Evolutionary conservation across 2,797 vertebrate genomes (phyloP), one percentile per base, ranked within the genome.

Genomic region (Micropoecilia bifurca): DNA sequence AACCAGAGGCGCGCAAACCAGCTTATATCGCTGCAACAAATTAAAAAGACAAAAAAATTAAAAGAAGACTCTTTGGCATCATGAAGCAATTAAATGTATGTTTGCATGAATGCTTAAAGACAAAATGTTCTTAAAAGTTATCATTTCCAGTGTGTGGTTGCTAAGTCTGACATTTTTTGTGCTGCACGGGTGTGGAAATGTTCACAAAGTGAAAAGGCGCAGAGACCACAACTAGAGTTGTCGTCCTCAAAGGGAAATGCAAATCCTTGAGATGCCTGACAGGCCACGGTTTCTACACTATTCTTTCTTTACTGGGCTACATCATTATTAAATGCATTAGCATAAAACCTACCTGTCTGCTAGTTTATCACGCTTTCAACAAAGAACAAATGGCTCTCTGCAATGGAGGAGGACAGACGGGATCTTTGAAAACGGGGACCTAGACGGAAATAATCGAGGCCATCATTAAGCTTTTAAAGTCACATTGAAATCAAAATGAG

Each of bases 1-100:
- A 83, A 63, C 25, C 28, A 14, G 47, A 71, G 20, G 16, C 4
- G 13, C 13, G 28, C 3, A 46, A 75, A 25, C 59, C 69, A 45
- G 41, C 73, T 78, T 71, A 71, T 30, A 68, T 41, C 13, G 20
- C 25, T 80, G 28, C 33, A 79, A 73, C 14, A 41, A n/a, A 43
- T 69, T 69, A 22, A 69, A 68, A 25, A 68, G 36, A 53, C 41
- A 55, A 75, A 68, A 68, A 68, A 20, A 22, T 3, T 25, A 6
- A 48, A 48, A 48, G 16, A 41, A 12, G 0, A 22, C 8, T n/a
- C 10, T 41, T 6, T 50, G 6, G 20, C 33, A 0, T 14, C 12
- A 22, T 14, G 16, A 74, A 74, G 30, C 1, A 33, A 50, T 25
- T 41, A 68, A 41, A 2, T 12, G 18, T 5, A 41, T 41, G 36